Percentiles rank a stretch among this genome's conserved stretches.
Conservation (phyloP, 2,888 invertebrate species). For the Stenodera caucasica region DNA sequence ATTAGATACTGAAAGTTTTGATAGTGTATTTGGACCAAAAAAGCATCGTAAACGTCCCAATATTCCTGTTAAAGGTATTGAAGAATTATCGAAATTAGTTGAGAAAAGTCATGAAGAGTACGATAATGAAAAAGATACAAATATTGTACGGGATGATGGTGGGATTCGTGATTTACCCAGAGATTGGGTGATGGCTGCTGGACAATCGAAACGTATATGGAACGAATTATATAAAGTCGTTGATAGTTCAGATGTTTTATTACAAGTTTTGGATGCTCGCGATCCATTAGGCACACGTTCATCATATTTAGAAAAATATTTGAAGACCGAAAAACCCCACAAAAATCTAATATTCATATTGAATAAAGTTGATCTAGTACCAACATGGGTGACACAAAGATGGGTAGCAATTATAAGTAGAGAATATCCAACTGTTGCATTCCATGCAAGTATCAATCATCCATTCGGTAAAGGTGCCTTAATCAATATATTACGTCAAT, state of each 20-base stretch:
- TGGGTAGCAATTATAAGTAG: slow-evolving; percentile 95
- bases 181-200: slow-evolving; percentile 94
- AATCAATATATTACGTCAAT: slow-evolving; percentile 93
- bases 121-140: slow-evolving; percentile 78
- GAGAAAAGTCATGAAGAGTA: slow-evolving; percentile 76
- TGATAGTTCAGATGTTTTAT: slow-evolving; percentile 95
- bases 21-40: slow-evolving; percentile 94
- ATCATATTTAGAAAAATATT: slow-evolving; percentile 86
- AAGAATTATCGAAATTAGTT: slow-evolving; percentile 74
- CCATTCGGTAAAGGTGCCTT: slow-evolving; percentile 98
- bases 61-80: slow-evolving; percentile 72
- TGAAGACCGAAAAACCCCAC: slow-evolving; percentile 92
- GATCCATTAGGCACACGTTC: slow-evolving; percentile 97
- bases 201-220: slow-evolving; percentile 97
- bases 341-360: slow-evolving; percentile 97
- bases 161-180: slow-evolving; percentile 80
- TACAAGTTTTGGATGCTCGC: slow-evolving; percentile 95
- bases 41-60: slow-evolving; percentile 90
- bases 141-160: slow-evolving; percentile 77
- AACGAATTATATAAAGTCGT: slow-evolving; percentile 98
- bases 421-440: slow-evolving; percentile 97
- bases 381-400: slow-evolving; percentile 96
- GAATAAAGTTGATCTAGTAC: slow-evolving; percentile 96
- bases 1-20: slow-evolving; percentile 92
- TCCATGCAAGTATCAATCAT: slow-evolving; percentile 97